Percentiles rank a stretch among this genome's conserved stretches.
phyloP scores from a whole-genome alignment of 2,797 vertebrate species.

The Intellagama lesueurii region DNA sequence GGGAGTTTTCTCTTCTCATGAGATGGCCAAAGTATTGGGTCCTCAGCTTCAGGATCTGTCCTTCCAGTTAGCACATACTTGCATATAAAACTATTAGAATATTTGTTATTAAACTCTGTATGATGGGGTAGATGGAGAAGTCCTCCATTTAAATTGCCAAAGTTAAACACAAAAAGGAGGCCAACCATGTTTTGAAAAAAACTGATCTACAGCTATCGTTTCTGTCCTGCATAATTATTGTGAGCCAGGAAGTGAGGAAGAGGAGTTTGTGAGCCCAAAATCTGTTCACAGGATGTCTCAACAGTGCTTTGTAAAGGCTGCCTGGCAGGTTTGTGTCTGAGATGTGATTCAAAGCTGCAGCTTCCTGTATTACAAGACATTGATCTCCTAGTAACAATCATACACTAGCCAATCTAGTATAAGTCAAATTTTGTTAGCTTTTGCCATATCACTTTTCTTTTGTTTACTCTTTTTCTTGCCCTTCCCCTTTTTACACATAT shows the following conservation, averaged over 20 bases:
- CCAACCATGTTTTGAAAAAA: too few relatives aligned
- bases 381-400: not conserved
- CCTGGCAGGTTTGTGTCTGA: not conserved
- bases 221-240: not conserved
- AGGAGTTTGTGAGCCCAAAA: too few relatives aligned
- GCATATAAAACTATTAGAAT: too few relatives aligned
- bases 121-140: too few relatives aligned
- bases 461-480: not conserved
- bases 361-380: not conserved
- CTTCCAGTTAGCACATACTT: too few relatives aligned
- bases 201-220: too few relatives aligned
- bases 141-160: too few relatives aligned
- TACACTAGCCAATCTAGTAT: not conserved
- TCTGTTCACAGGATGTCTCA: not conserved
- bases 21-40: too few relatives aligned
- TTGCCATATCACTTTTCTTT: conserved; percentile 36
- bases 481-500: conserved; percentile 8
- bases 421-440: conserved; percentile 55
- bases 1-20: too few relatives aligned
- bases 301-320: not conserved
- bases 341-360: not conserved
- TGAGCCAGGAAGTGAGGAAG: not conserved
- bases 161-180: too few relatives aligned
- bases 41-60: too few relatives aligned
- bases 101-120: too few relatives aligned